phyloP scores from a whole-genome alignment of 2,888 invertebrate genomes.

The Drosophila maculinotata region DNA sequence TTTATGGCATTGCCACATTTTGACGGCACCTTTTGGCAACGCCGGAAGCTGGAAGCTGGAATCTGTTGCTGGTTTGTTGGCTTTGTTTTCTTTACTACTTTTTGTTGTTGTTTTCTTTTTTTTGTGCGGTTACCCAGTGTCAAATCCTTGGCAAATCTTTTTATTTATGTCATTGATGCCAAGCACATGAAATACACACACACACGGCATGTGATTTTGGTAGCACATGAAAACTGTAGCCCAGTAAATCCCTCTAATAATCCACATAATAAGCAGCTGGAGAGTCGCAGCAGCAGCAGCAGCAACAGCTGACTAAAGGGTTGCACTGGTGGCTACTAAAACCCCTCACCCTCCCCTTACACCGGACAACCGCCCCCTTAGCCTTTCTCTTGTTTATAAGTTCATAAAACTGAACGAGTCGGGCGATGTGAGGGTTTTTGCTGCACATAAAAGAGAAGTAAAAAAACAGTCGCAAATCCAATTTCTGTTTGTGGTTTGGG shows the following conservation, averaged over 20 bases:
- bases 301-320: conserved; percentile 71
- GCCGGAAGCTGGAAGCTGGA: conserved; percentile 46
- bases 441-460: conserved; percentile 50
- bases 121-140: conserved; percentile 71
- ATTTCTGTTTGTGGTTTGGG: conserved; percentile 67
- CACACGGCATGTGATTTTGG: conserved; percentile 47
- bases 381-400: conserved; percentile 82
- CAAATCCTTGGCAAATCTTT: conserved; percentile 82
- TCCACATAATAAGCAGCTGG: conserved; percentile 76
- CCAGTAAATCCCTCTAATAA: conserved; percentile 81
- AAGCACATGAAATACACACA: conserved; percentile 30
- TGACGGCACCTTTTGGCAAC: conserved; percentile 64
- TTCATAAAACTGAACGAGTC: conserved; percentile 84
- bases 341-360: not conserved
- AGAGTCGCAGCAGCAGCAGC: conserved; percentile 16
- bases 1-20: conserved; percentile 66
- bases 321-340: conserved; percentile 44
- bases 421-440: conserved; percentile 14
- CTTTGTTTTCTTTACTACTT: conserved; percentile 6
- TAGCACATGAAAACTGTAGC: conserved; percentile 64
- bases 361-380: conserved; percentile 7
- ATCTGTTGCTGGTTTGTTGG: conserved; percentile 36
- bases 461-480: conserved; percentile 78
- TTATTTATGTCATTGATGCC: conserved; percentile 82
- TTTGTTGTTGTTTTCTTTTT: conserved; percentile 16